These are phyloP conservation scores for Cerceris rybyensis DNA, from an alignment of 2,888 invertebrate genomes.

Conservation along the genomic window DNA sequence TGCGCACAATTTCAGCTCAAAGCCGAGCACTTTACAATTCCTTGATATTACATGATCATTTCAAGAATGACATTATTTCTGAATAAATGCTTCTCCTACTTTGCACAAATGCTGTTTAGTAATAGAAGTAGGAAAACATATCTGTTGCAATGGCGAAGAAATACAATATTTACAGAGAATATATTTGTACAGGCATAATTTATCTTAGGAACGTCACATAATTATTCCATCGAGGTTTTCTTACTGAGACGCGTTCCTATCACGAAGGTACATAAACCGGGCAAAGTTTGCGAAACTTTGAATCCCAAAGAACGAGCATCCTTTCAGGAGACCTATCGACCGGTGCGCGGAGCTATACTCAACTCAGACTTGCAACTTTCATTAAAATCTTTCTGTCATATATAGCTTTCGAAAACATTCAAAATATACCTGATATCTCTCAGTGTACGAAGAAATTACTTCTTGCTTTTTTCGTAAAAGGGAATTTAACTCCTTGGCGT, in stretches of 20 bases:
- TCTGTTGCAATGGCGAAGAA: not conserved
- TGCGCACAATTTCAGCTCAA: too few species aligned
- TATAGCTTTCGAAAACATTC: not conserved
- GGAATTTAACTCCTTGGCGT: too few species aligned
- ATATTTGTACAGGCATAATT: constrained; percentile 4
- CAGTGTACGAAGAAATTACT: too few species aligned
- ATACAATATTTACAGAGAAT: not conserved
- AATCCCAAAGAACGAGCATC: constrained; percentile 1
- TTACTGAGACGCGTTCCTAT: constrained; percentile 6
- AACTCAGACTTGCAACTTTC: not conserved
- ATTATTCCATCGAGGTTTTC: constrained; percentile 16
- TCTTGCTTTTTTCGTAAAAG: too few species aligned
- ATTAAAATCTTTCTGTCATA: not conserved
- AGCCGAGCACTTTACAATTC: too few species aligned
- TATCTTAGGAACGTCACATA: not conserved
- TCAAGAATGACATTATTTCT: too few species aligned
- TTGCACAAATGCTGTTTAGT: too few species aligned
- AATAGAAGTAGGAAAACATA: not conserved
- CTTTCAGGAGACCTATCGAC: not conserved
- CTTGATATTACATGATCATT: too few species aligned
- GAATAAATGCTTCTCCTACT: too few species aligned
- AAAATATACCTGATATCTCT: too few species aligned
- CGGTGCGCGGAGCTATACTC: not conserved
- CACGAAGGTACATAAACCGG: constrained; percentile 14
- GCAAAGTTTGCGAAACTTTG: constrained; percentile 18